Conservation (phyloP, 2,888 invertebrate genomes). For the Agrotis segetum region DNA sequence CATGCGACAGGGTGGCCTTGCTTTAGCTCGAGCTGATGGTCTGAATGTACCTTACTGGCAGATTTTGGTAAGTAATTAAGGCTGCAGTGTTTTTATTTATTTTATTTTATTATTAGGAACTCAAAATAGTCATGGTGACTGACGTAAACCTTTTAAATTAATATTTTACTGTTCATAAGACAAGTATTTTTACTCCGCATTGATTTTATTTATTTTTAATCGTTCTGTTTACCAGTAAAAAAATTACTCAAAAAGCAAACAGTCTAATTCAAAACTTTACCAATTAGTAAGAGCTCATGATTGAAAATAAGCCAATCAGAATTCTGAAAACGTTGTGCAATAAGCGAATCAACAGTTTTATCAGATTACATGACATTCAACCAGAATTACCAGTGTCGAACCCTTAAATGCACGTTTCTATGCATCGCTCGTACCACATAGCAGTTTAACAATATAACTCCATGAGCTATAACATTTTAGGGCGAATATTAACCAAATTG, state of each 20-base stretch:
- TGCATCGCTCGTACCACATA: slow-evolving; percentile 48
- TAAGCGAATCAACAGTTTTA: slow-evolving; percentile 52
- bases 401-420: slow-evolving; percentile 61
- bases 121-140: too few relatives aligned
- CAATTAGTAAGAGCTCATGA: slow-evolving; percentile 15
- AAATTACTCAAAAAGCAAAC: slow-evolving; percentile 2
- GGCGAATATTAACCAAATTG: slow-evolving; percentile 65
- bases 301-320: slow-evolving; percentile 29
- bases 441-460: slow-evolving; percentile 58
- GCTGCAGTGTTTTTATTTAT: background rate
- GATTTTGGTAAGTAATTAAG: background rate
- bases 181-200: background rate
- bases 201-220: slow-evolving; percentile 1
- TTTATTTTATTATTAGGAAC: background rate
- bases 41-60: background rate
- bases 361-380: slow-evolving; percentile 56
- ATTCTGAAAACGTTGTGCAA: slow-evolving; percentile 43
- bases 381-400: slow-evolving; percentile 40
- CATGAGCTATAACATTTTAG: slow-evolving; percentile 63
- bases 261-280: background rate
- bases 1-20: slow-evolving; percentile 6
- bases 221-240: background rate
- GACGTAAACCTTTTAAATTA: background rate
- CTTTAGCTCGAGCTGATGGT: slow-evolving; percentile 12
- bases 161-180: background rate